Evolutionary conservation across 2,797 vertebrate genomes (phyloP).

Genomic region (Antrozous pallidus): DNA sequence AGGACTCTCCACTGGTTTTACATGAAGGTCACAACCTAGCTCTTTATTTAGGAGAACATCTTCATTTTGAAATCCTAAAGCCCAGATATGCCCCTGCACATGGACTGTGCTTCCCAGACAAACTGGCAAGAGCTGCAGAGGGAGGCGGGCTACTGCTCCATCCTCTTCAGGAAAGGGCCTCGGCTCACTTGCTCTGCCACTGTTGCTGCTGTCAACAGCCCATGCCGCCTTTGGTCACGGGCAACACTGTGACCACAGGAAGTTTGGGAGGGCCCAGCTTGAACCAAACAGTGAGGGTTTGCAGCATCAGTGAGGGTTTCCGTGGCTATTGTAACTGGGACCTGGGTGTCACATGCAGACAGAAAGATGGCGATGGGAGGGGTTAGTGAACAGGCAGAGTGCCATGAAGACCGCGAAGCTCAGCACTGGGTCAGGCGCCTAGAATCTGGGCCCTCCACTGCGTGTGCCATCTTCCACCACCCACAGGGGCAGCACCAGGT

Average conservation of each 20-base stretch:
- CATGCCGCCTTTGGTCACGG: rapidly evolving
- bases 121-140: rapidly evolving
- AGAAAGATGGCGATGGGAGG: not conserved
- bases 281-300: rapidly evolving
- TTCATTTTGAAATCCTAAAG: not conserved
- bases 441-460: too few species aligned
- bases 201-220: rapidly evolving
- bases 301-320: rapidly evolving
- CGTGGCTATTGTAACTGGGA: rapidly evolving
- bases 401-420: too few species aligned
- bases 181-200: rapidly evolving
- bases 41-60: not conserved
- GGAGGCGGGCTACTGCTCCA: rapidly evolving
- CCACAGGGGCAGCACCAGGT: too few species aligned
- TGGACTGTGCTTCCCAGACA: rapidly evolving
- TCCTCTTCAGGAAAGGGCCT: not conserved
- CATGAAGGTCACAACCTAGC: not conserved
- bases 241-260: rapidly evolving
- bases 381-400: not conserved
- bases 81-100: rapidly evolving
- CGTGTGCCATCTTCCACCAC: too few species aligned
- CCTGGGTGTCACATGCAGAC: rapidly evolving
- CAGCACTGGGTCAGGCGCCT: rapidly evolving
- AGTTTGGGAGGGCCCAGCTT: rapidly evolving
- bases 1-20: not conserved